Percentiles rank a stretch among this genome's conserved stretches.
Conservation (phyloP, 1,140 invertebrate species). For the Drosophila malerkotliana region DNA sequence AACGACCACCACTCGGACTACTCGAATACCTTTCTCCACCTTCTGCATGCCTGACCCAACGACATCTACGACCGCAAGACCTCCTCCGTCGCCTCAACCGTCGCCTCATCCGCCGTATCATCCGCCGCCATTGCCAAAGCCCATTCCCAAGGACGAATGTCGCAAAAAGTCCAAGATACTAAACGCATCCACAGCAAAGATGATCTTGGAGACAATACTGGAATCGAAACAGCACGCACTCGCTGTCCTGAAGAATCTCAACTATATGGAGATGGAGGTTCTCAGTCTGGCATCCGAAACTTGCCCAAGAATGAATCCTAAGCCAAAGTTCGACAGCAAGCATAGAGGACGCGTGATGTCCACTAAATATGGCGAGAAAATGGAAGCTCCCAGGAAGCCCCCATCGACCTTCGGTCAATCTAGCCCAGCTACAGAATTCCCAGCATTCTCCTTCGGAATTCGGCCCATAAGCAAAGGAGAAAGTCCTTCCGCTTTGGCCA, state of each 20-base stretch:
- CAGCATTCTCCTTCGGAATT: slow-evolving; percentile 49
- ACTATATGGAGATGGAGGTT: slow-evolving; percentile 48
- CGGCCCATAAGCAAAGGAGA: slow-evolving; percentile 14
- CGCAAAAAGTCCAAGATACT: not conserved
- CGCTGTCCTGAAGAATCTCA: slow-evolving; percentile 34
- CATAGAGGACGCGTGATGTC: not conserved
- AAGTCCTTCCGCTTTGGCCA: slow-evolving; percentile 3
- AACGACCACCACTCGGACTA: not conserved
- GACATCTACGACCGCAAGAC: not conserved
- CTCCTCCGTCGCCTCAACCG: not conserved
- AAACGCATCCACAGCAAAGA: not conserved
- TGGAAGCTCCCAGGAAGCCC: not conserved
- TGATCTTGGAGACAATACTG: slow-evolving; percentile 13
- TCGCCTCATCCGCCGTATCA: no score
- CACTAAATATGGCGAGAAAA: slow-evolving; percentile 4
- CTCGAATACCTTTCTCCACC: not conserved
- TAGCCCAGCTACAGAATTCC: not conserved
- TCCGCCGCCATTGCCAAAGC: not conserved
- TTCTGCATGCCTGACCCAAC: slow-evolving; percentile 5
- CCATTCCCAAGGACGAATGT: not conserved
- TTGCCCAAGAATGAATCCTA: not conserved
- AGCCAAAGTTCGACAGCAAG: not conserved
- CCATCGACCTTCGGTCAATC: not conserved
- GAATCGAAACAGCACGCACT: slow-evolving; percentile 39
- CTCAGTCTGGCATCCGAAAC: slow-evolving; percentile 5